Evolutionary conservation across 2,113 vertebrate species (phyloP).

Genomic region (Xenopus borealis): DNA sequence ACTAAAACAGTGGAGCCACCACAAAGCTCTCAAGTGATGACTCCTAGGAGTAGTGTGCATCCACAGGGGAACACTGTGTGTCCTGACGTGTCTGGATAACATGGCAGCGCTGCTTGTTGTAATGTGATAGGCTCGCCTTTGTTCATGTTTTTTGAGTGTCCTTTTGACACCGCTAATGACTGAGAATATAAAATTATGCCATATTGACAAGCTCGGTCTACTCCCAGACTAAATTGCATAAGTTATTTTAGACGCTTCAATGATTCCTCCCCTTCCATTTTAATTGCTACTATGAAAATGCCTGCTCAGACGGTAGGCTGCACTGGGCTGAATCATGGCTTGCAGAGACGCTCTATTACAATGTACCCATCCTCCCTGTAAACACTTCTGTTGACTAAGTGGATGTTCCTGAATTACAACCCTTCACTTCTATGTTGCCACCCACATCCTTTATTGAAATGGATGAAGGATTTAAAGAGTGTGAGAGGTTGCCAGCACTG

Average conservation of each 20-base stretch:
- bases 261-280: conserved; percentile 30
- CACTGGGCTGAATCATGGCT: conserved; percentile 18
- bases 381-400: conserved; percentile 34
- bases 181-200: conserved; percentile 42
- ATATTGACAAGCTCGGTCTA: conserved; percentile 45
- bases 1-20: conserved; percentile 24
- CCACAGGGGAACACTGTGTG: conserved; percentile 35
- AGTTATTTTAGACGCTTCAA: conserved; percentile 43
- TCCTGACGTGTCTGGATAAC: conserved; percentile 46
- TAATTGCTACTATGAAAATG: conserved; percentile 42
- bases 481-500: conserved; percentile 21
- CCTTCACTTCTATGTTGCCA: conserved; percentile 22
- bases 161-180: conserved; percentile 45
- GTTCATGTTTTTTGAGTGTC: conserved; percentile 39
- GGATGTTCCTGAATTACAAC: conserved; percentile 39
- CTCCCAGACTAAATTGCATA: conserved; percentile 43
- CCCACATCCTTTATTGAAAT: conserved; percentile 29
- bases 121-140: conserved; percentile 44
- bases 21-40: conserved; percentile 27
- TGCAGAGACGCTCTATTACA: conserved; percentile 18
- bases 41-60: conserved; percentile 34
- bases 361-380: conserved; percentile 32
- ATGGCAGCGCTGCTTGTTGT: conserved; percentile 38
- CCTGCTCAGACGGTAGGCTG: conserved; percentile 33
- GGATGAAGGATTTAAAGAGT: conserved; percentile 22